These are phyloP conservation scores for Solenopsis invicta DNA, from an alignment of 1,140 invertebrate genomes.

Conservation along the genomic window DNA sequence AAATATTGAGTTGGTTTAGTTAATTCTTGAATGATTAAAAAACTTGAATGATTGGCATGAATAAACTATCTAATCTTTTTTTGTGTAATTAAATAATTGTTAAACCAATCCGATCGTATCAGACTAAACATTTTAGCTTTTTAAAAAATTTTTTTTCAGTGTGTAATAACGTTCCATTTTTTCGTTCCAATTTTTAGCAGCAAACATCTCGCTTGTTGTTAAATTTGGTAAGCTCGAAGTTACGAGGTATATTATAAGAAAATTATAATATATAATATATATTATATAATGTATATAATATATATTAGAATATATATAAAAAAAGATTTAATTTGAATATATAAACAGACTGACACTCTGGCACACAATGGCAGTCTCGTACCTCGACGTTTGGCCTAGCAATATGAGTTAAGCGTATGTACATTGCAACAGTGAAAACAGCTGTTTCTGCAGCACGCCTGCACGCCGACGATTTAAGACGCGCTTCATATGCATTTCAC, in stretches of 20 bases:
- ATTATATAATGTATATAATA: no score
- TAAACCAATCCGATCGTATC: no score
- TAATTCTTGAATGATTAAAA: no score
- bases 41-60: no score
- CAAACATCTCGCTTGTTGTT: not conserved
- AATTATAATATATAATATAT: no score
- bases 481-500: conserved; percentile 54
- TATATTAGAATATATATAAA: no score
- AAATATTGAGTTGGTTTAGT: no score
- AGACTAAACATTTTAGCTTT: no score
- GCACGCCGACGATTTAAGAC: conserved; percentile 38
- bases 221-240: not conserved
- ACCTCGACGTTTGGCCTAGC: conserved; percentile 4
- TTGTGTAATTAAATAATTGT: no score
- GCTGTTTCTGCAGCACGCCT: conserved; percentile 57
- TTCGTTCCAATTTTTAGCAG: conserved; percentile 7
- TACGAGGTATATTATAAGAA: no score
- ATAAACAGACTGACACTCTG: not conserved
- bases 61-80: no score
- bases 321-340: not conserved
- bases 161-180: not conserved
- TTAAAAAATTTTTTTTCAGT: no score
- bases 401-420: conserved; percentile 10
- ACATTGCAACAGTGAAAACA: conserved; percentile 53
- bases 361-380: conserved; percentile 1